Conservation (phyloP, 2,888 invertebrate species). For the Leuctra nigra region DNA sequence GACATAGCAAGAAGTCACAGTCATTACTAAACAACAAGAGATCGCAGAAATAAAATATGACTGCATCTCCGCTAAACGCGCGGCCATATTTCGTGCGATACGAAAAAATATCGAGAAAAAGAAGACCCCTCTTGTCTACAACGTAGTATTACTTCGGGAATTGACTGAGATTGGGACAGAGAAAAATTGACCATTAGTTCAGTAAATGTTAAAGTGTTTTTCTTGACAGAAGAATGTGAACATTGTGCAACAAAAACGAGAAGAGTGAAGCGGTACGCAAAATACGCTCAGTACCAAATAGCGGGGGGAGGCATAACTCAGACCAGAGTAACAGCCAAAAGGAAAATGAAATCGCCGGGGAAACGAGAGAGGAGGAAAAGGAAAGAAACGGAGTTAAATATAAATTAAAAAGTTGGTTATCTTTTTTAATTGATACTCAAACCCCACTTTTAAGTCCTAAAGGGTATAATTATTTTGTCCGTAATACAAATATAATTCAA, state of each 20-base stretch:
- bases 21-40: neutral
- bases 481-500: too few relatives aligned
- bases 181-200: neutral
- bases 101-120: neutral
- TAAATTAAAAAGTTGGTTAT: too few relatives aligned
- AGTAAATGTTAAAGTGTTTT: neutral
- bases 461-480: too few relatives aligned
- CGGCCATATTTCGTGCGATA: neutral
- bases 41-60: neutral
- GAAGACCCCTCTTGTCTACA: neutral
- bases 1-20: neutral
- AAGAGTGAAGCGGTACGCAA: neutral
- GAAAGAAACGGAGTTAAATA: too few relatives aligned
- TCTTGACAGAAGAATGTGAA: neutral
- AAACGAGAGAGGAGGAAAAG: too few relatives aligned
- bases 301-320: too few relatives aligned
- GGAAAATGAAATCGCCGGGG: too few relatives aligned
- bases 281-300: neutral
- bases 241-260: neutral
- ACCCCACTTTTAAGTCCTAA: too few relatives aligned
- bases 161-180: neutral
- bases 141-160: neutral
- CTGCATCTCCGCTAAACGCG: neutral
- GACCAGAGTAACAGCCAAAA: too few relatives aligned
- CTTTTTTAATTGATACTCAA: too few relatives aligned